Conservation (phyloP, 2,888 invertebrate genomes). For the Ophioninae sp. region DNA sequence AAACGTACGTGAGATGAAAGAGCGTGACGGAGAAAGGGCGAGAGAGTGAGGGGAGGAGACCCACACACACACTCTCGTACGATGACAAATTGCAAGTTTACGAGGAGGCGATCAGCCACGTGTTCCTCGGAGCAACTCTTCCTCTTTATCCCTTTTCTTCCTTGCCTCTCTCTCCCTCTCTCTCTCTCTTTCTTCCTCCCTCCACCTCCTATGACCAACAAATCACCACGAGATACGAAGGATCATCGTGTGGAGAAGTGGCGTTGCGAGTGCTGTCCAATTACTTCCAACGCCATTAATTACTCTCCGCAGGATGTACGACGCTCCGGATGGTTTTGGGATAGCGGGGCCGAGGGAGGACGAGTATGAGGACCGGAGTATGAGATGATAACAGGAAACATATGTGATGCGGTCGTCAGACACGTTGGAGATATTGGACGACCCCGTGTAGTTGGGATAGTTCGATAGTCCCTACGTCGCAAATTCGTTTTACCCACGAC, state of each 20-base stretch:
- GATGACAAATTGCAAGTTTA: constrained; percentile 61
- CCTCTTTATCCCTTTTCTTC: background rate
- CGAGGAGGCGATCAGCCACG: constrained; percentile 57
- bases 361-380: constrained; percentile 19
- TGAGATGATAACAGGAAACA: constrained; percentile 43
- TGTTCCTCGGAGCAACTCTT: constrained; percentile 4
- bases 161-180: constrained; percentile 18
- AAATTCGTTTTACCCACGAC: constrained; percentile 32
- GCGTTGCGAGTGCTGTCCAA: constrained; percentile 60
- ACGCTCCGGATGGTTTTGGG: constrained; percentile 31
- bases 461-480: constrained; percentile 6
- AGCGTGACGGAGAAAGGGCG: background rate
- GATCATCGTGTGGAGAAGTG: constrained; percentile 61
- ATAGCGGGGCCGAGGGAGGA: background rate
- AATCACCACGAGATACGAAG: constrained; percentile 61
- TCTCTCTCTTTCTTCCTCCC: constrained; percentile 20
- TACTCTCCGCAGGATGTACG: constrained; percentile 35
- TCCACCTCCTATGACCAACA: constrained; percentile 42
- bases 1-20: constrained; percentile 43
- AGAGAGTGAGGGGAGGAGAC: constrained; percentile 11
- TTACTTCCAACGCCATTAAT: constrained; percentile 61
- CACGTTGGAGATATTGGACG: constrained; percentile 26
- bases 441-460: constrained; percentile 8
- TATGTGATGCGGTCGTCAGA: constrained; percentile 49
- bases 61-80: constrained; percentile 29